Evolutionary conservation across 1,140 invertebrate species (phyloP).

Genomic region (Nylanderia fulva): DNA sequence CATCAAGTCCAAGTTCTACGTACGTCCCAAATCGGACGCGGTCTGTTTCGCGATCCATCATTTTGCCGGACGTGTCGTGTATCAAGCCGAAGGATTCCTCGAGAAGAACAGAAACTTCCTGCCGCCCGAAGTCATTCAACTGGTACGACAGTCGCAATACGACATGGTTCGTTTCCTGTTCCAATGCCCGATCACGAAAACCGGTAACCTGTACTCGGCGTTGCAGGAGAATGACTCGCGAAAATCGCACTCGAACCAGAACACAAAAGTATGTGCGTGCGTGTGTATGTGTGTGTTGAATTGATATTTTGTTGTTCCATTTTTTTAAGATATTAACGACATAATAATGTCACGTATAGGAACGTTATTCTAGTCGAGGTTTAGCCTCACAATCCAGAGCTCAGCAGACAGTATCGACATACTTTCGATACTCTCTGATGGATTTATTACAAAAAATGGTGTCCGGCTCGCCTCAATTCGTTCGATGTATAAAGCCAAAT

Average conservation of each 20-base stretch:
- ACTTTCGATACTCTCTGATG: slow-evolving; percentile 94
- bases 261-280: slow-evolving; percentile 79
- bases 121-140: slow-evolving; percentile 92
- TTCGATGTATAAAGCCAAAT: slow-evolving; percentile 94
- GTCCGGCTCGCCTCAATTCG: slow-evolving; percentile 92
- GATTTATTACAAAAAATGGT: slow-evolving; percentile 95
- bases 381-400: slow-evolving; percentile 93
- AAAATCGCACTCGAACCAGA: slow-evolving; percentile 78
- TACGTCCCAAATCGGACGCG: slow-evolving; percentile 91
- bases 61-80: slow-evolving; percentile 92
- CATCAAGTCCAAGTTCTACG: slow-evolving; percentile 92
- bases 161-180: slow-evolving; percentile 92
- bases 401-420: slow-evolving; percentile 94
- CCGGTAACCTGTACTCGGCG: slow-evolving; percentile 90
- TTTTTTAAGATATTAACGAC: not conserved
- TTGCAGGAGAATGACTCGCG: slow-evolving; percentile 86
- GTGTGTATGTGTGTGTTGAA: not conserved
- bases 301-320: not conserved
- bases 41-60: slow-evolving; percentile 91
- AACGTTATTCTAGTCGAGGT: slow-evolving; percentile 87
- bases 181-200: slow-evolving; percentile 93
- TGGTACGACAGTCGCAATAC: slow-evolving; percentile 90
- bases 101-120: slow-evolving; percentile 95
- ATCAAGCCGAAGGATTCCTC: slow-evolving; percentile 92
- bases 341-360: slow-evolving; percentile 74